Percentiles rank a stretch among this genome's conserved stretches.
Evolutionary conservation across 2,797 vertebrate genomes (phyloP).

Genomic region (Pterois miles): DNA sequence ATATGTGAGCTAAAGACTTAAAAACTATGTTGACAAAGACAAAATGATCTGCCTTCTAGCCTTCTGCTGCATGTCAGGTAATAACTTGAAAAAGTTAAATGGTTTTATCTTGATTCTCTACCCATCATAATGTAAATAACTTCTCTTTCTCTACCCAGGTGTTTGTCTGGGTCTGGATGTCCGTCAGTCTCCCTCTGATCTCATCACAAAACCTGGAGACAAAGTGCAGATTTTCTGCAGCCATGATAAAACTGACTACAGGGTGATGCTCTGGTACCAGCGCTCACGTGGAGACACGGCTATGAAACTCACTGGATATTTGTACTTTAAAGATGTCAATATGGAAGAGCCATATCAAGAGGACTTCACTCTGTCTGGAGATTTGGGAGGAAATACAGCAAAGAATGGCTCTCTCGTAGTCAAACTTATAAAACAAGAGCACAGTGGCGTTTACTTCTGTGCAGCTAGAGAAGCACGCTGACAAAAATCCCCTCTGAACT

Average conservation of each 20-base stretch:
- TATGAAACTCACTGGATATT: conserved; percentile 12
- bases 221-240: too few relatives aligned
- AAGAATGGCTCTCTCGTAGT: conserved; percentile 8
- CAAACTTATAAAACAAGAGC: background rate
- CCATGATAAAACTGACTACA: too few relatives aligned
- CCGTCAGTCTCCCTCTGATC: fast-evolving
- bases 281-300: too few relatives aligned
- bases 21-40: too few relatives aligned
- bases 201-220: too few relatives aligned
- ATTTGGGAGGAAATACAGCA: background rate
- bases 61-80: background rate
- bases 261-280: too few relatives aligned
- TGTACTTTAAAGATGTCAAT: background rate
- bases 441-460: conserved; percentile 34
- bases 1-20: too few relatives aligned
- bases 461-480: conserved; percentile 23
- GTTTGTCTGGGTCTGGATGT: too few relatives aligned
- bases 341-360: background rate
- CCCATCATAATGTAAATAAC: too few relatives aligned
- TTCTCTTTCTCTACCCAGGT: background rate
- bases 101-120: too few relatives aligned
- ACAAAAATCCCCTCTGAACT: background rate
- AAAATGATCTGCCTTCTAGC: background rate
- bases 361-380: background rate
- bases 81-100: too few relatives aligned